phyloP scores from a whole-genome alignment of 1,140 invertebrate species.

The Brachionus plicatilis region DNA sequence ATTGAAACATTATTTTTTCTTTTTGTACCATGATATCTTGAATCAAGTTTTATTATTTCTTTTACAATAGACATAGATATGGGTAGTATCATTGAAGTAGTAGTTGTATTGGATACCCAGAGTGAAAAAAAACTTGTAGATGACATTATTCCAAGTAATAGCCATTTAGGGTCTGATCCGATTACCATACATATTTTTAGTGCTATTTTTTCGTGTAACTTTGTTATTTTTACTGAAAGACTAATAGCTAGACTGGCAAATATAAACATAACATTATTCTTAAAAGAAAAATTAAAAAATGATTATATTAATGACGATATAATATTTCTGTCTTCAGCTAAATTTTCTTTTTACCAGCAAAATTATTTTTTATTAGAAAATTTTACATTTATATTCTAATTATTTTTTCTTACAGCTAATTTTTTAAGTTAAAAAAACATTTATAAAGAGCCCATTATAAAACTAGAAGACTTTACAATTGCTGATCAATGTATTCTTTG shows the following conservation, averaged over 20 bases:
- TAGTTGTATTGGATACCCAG: slow-evolving; percentile 78
- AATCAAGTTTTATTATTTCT: slow-evolving; percentile 13
- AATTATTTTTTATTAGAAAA: too few relatives aligned
- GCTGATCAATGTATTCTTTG: too few relatives aligned
- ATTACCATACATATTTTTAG: neutral
- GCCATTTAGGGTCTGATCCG: slow-evolving; percentile 34
- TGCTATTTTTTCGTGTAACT: slow-evolving; percentile 22
- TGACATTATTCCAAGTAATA: slow-evolving; percentile 62
- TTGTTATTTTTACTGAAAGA: neutral
- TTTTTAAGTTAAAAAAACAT: too few relatives aligned
- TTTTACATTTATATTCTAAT: too few relatives aligned
- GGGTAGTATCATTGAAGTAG: slow-evolving; percentile 77
- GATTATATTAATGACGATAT: too few relatives aligned
- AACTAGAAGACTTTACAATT: too few relatives aligned
- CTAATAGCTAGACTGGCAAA: neutral
- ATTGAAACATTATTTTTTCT: neutral
- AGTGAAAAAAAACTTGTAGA: slow-evolving; percentile 74
- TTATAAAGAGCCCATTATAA: too few relatives aligned
- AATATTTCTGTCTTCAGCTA: too few relatives aligned
- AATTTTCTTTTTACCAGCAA: too few relatives aligned
- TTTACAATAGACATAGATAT: slow-evolving; percentile 59
- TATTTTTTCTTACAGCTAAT: too few relatives aligned
- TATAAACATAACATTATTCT: slow-evolving; percentile 34
- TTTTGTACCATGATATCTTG: neutral
- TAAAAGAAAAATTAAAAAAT: neutral